phyloP scores from a whole-genome alignment of 2,888 invertebrate species.

The Blastobasis adustella region DNA sequence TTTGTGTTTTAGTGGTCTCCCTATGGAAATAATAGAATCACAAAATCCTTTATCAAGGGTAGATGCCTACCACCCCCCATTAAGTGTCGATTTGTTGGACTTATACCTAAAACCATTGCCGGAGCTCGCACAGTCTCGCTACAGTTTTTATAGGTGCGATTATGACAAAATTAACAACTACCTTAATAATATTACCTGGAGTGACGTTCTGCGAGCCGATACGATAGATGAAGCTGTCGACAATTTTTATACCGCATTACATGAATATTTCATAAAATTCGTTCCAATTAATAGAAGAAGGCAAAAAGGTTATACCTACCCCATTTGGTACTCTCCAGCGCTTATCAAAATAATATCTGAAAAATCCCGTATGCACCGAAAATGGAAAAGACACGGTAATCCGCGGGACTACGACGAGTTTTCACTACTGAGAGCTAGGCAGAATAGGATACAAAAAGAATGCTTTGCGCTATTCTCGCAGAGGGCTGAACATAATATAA shows the following conservation, averaged over 20 bases:
- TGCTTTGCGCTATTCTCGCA: background rate
- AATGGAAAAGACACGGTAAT: background rate
- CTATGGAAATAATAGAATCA: background rate
- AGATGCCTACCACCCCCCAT: background rate
- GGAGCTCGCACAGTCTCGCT: background rate
- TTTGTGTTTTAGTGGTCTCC: background rate
- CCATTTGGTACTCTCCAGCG: background rate
- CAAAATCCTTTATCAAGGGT: background rate
- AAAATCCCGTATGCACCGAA: background rate
- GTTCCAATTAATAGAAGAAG: background rate
- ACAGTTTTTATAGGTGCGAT: slow-evolving; percentile 2
- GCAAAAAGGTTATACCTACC: background rate
- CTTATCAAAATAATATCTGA: background rate
- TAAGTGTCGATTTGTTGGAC: background rate
- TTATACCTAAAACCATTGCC: background rate
- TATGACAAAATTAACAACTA: slow-evolving; percentile 2
- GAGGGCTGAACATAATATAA: background rate
- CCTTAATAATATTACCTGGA: slow-evolving; percentile 3
- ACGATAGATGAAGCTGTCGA: background rate
- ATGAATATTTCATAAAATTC: background rate
- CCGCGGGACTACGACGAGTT: background rate
- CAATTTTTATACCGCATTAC: background rate
- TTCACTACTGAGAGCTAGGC: background rate
- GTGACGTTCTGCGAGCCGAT: background rate
- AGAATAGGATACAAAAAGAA: background rate